Evolutionary conservation across 2,888 invertebrate species (phyloP).

Genomic region (Dioctria rufipes): DNA sequence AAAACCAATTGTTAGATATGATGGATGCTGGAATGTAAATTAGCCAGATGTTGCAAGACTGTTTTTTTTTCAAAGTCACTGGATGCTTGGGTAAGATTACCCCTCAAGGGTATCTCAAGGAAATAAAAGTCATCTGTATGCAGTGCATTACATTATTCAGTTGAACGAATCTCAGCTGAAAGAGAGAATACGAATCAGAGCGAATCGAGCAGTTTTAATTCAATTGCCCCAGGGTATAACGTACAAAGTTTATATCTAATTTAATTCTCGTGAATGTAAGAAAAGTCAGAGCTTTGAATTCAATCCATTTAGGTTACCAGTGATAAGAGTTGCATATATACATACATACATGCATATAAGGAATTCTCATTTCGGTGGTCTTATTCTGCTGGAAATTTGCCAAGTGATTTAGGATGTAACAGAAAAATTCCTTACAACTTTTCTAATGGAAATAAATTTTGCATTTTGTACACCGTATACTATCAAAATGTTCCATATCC

Average conservation of each 20-base stretch:
- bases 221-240: constrained; percentile 25
- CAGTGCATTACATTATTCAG: constrained; percentile 30
- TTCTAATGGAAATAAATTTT: constrained; percentile 42
- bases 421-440: constrained; percentile 25
- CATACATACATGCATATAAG: background rate
- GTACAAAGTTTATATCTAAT: constrained; percentile 20
- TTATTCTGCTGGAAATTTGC: constrained; percentile 33
- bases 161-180: constrained; percentile 17
- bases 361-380: background rate
- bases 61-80: background rate
- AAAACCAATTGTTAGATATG: background rate
- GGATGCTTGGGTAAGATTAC: constrained; percentile 27
- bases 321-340: constrained; percentile 2
- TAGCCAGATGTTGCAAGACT: background rate
- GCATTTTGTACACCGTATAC: background rate
- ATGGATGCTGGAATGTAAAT: constrained; percentile 24
- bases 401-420: constrained; percentile 34
- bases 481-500: too few species aligned
- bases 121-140: constrained; percentile 37
- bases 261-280: constrained; percentile 30
- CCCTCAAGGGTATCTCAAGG: constrained; percentile 41
- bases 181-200: constrained; percentile 38
- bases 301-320: constrained; percentile 27
- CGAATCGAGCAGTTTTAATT: constrained; percentile 42
- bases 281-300: constrained; percentile 6